Conservation (phyloP, 35 echinoderm and acorn worm species). For the Apostichopus californicus region DNA sequence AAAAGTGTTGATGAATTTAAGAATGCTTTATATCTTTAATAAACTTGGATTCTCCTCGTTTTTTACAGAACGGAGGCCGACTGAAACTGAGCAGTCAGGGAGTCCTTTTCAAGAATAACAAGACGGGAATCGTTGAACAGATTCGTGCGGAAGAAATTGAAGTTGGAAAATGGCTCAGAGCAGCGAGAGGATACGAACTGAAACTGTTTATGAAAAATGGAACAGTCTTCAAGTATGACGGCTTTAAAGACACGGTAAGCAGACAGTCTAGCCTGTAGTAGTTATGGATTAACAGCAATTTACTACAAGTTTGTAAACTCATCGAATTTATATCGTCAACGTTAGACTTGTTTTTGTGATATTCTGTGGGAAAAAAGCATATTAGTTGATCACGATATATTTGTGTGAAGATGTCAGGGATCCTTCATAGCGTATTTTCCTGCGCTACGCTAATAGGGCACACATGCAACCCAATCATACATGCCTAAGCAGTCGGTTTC, state of each 20-base stretch:
- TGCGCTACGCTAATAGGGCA: no score
- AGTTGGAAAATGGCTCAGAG: slow-evolving; percentile 83
- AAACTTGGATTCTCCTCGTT: no score
- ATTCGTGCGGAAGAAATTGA: slow-evolving; percentile 79
- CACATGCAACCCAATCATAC: no score
- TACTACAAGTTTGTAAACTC: not conserved
- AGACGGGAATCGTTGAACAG: slow-evolving; percentile 96
- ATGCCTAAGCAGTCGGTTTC: no score
- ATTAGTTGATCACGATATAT: no score
- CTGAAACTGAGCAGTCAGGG: slow-evolving; percentile 89
- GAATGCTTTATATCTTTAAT: no score
- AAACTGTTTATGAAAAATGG: slow-evolving; percentile 90
- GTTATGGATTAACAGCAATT: not conserved
- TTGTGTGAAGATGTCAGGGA: no score
- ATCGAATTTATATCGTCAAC: not conserved
- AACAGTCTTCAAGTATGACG: slow-evolving; percentile 89
- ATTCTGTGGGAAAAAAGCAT: not conserved
- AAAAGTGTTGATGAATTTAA: no score
- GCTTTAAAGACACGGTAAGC: slow-evolving; percentile 94
- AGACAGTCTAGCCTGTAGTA: not conserved
- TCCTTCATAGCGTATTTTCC: no score
- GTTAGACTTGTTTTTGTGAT: not conserved
- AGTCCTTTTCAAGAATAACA: slow-evolving; percentile 91
- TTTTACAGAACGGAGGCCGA: slow-evolving; percentile 81
- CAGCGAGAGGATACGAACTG: slow-evolving; percentile 89